phyloP scores from a whole-genome alignment of 1,140 invertebrate genomes.

The Aphelenchoides fujianensis region DNA sequence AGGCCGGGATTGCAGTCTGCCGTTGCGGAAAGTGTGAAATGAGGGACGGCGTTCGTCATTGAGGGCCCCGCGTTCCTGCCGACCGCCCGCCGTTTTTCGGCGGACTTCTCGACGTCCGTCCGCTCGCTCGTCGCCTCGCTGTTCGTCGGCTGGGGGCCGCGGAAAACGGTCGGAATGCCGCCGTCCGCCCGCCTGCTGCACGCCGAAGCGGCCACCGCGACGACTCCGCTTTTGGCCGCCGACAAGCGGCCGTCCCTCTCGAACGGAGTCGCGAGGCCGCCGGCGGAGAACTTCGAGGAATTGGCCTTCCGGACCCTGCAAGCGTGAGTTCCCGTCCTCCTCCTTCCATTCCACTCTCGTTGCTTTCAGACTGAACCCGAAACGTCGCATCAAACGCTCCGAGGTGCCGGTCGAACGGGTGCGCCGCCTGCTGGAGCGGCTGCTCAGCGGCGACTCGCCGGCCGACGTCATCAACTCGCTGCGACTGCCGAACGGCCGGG shows the following conservation, averaged over 20 bases:
- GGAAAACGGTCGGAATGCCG: background rate
- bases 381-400: constrained; percentile 2
- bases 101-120: too few species aligned
- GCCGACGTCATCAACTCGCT: background rate
- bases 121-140: too few species aligned
- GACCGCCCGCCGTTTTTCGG: too few species aligned
- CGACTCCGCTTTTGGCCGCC: background rate
- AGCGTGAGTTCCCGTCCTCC: background rate
- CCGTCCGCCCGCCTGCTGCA: background rate
- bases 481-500: background rate
- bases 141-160: background rate
- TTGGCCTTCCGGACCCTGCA: constrained; percentile 13
- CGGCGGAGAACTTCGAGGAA: constrained; percentile 13
- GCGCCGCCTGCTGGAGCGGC: background rate
- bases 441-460: background rate
- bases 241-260: background rate
- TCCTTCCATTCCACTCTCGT: background rate
- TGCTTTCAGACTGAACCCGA: constrained; percentile 8
- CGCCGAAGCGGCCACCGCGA: background rate
- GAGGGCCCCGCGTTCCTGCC: too few species aligned
- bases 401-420: constrained; percentile 14
- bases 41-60: too few species aligned
- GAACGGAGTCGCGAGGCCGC: background rate
- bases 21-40: too few species aligned
- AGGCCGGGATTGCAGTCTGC: too few species aligned